phyloP scores from a whole-genome alignment of 2,888 invertebrate species.

The Sicus ferrugineus region DNA sequence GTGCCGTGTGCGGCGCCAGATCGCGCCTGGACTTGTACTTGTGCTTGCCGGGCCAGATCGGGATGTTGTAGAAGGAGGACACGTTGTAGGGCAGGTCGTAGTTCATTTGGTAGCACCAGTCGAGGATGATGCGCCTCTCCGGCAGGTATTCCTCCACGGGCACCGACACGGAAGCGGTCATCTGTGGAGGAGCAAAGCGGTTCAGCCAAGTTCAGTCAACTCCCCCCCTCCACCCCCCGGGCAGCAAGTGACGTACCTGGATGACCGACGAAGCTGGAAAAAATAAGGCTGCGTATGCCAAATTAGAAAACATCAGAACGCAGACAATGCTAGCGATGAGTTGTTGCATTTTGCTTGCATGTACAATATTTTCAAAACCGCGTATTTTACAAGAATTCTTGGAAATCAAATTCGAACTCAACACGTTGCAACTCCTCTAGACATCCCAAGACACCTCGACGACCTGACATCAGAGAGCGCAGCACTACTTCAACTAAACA shows the following conservation, averaged over 20 bases:
- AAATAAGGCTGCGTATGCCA: background rate
- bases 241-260: conserved; percentile 17
- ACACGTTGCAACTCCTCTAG: too few species aligned
- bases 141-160: conserved; percentile 56
- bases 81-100: conserved; percentile 56
- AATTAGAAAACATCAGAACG: background rate
- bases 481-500: background rate
- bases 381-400: too few species aligned
- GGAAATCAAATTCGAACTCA: too few species aligned
- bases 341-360: background rate
- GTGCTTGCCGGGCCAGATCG: conserved; percentile 58
- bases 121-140: conserved; percentile 57
- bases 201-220: too few species aligned
- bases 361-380: too few species aligned
- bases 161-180: conserved; percentile 58
- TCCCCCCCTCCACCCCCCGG: too few species aligned
- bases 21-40: conserved; percentile 37
- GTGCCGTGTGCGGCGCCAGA: conserved; percentile 8
- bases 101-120: conserved; percentile 63
- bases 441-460: background rate
- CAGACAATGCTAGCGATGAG: background rate
- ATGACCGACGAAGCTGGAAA: conserved; percentile 24
- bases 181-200: conserved; percentile 43
- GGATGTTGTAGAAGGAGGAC: conserved; percentile 57
- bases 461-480: background rate